Base-by-base conservation (phyloP, 2,888 invertebrate genomes). In the Empis livida region DNA sequence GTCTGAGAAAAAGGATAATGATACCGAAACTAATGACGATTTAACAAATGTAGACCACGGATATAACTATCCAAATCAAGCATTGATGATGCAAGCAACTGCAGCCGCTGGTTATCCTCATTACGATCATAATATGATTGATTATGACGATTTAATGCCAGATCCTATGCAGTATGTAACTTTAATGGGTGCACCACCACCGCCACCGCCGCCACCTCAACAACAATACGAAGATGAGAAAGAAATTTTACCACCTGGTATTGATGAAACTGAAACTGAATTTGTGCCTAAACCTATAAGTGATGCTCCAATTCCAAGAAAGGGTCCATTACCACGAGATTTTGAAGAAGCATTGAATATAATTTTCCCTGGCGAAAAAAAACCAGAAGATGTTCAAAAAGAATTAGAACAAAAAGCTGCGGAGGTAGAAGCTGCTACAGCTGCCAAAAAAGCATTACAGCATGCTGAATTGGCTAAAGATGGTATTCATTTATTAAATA, bases 271-370 rank as follows among this genome's bases (percentile, higher is more conserved):
- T 13, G 69, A 70, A 49, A 57, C 59, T 1, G 73, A 73, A 46
- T 58, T 67, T 42, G 59, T 65, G 10, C 64, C 71, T 1, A 69
- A 69, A 45, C 69, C 72, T 3, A 71, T 73, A 44, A 68, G 63
- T 1, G 63, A 65, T 20, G 71, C 67, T 10, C 68, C 70, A 17
- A 57, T 68, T 8, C 66, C 72, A 9, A 63, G 69, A 1, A 71
- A 71, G 38, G 71, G 70, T 39, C 73, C 72, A 20, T 57, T 78
- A 17, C 78, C 78, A 1, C 71, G 75, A 55, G 78, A 78, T 59
- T 65, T 78, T 16, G 75, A 77, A 54, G 77, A 76, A 54, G 78
- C 78, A 2, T 61, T 79, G 6, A 73, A 77, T 50, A 76, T 78
- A 13, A 74, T 79, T 49, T 79, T 78, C 54, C 77, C 78, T 1